Conservation (phyloP, 1,140 invertebrate genomes). For the Drosophila pandora region DNA sequence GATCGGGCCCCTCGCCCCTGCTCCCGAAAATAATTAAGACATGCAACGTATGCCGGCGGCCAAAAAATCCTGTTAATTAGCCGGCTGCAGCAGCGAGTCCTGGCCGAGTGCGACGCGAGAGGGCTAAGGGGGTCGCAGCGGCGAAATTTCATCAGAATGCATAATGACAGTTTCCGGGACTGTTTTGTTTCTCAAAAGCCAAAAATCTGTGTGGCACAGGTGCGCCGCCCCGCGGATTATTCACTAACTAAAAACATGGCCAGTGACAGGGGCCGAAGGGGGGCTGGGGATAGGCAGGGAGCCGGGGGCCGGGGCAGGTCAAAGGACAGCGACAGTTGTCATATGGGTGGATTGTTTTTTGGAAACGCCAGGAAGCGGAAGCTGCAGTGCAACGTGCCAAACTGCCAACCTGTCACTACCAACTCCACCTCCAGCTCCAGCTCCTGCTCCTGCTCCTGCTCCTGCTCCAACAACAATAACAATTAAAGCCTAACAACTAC, state of each 20-base stretch:
- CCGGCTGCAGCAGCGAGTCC: constrained; percentile 58
- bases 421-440: neutral
- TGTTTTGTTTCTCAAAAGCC: constrained; percentile 39
- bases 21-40: constrained; percentile 30
- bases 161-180: constrained; percentile 64
- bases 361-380: constrained; percentile 60
- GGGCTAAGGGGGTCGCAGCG: constrained; percentile 37
- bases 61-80: constrained; percentile 59
- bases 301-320: neutral
- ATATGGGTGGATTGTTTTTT: constrained; percentile 75
- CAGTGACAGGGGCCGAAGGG: constrained; percentile 20
- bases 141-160: constrained; percentile 76
- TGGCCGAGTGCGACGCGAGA: constrained; percentile 37
- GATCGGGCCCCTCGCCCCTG: neutral
- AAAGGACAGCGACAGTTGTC: constrained; percentile 63
- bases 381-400: constrained; percentile 66
- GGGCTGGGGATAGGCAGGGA: neutral
- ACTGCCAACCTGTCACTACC: constrained; percentile 41
- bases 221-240: constrained; percentile 65
- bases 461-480: constrained; percentile 11
- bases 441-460: neutral
- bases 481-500: constrained; percentile 24
- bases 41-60: neutral
- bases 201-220: constrained; percentile 41
- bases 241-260: constrained; percentile 59